phyloP scores from a whole-genome alignment of 2,888 invertebrate species.

The Drosophila tripunctata region DNA sequence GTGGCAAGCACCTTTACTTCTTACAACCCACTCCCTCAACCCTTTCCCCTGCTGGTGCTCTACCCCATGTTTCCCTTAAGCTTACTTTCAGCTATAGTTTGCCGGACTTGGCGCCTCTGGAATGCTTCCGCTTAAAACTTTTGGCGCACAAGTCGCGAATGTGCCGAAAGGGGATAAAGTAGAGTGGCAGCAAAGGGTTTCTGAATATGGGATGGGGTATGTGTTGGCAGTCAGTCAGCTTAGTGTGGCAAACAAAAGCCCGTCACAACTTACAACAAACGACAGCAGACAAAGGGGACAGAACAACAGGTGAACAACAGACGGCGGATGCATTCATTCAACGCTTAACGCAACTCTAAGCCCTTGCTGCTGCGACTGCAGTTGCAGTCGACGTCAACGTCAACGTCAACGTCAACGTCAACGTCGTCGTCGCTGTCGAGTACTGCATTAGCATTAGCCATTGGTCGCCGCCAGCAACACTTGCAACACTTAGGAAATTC shows the following conservation, averaged over 20 bases:
- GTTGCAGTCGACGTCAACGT: neutral
- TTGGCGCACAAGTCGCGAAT: conserved; percentile 13
- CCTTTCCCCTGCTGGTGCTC: neutral
- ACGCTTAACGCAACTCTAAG: conserved; percentile 23
- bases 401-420: neutral
- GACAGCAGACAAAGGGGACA: conserved; percentile 13
- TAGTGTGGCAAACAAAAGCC: conserved; percentile 52
- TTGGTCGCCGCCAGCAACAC: conserved; percentile 19
- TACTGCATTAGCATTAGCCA: conserved; percentile 51
- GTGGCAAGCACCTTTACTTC: conserved; percentile 4
- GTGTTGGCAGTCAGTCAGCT: conserved; percentile 44
- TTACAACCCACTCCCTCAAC: neutral
- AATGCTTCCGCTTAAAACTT: conserved; percentile 42
- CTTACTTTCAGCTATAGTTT: conserved; percentile 16
- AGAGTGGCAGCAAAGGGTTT: neutral
- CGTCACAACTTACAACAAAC: conserved; percentile 48
- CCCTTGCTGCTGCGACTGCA: neutral
- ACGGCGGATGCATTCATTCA: conserved; percentile 21
- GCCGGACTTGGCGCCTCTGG: conserved; percentile 51
- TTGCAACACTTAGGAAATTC: conserved; percentile 51
- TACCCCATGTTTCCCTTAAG: neutral
- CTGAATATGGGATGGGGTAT: neutral
- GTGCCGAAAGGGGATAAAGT: neutral
- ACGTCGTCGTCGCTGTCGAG: neutral
- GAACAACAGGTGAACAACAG: conserved; percentile 8